phyloP scores from a whole-genome alignment of 2,113 vertebrate species.

The Ceratotherium simum region DNA sequence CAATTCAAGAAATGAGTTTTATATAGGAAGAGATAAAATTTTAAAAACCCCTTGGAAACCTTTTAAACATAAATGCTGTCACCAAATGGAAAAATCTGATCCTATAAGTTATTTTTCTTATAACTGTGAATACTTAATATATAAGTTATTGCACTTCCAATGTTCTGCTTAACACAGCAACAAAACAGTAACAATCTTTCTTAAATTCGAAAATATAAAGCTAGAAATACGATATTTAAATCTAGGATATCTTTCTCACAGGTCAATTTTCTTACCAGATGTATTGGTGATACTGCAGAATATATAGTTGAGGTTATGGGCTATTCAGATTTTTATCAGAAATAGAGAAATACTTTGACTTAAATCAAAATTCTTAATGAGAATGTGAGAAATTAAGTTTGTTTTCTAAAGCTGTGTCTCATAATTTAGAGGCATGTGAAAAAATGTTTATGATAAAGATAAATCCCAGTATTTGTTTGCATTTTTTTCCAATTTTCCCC shows the following conservation, averaged over 20 bases:
- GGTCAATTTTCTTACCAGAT: not conserved
- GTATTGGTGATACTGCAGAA: not conserved
- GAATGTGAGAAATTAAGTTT: not conserved
- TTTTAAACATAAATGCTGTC: not conserved
- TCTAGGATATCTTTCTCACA: not conserved
- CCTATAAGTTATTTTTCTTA: not conserved
- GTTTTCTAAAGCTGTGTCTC: not conserved
- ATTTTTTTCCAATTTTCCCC: not conserved
- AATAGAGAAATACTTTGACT: not conserved
- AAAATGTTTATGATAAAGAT: not conserved
- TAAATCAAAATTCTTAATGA: not conserved
- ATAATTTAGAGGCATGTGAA: not conserved
- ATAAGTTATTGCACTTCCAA: not conserved
- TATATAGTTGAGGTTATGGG: not conserved
- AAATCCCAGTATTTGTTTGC: not conserved
- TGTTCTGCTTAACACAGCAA: not conserved
- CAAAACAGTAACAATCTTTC: not conserved
- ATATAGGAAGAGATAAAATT: not conserved
- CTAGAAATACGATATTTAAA: not conserved
- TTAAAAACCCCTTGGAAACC: not conserved
- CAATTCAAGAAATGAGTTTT: not conserved
- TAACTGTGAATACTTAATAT: not conserved
- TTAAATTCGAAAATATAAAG: constrained; percentile 12
- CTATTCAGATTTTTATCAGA: not conserved
- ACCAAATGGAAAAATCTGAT: not conserved